Evolutionary conservation across 2,888 invertebrate genomes (phyloP), one percentile per base, ranked within the genome.

Genomic region (Adelognathus sp.): DNA sequence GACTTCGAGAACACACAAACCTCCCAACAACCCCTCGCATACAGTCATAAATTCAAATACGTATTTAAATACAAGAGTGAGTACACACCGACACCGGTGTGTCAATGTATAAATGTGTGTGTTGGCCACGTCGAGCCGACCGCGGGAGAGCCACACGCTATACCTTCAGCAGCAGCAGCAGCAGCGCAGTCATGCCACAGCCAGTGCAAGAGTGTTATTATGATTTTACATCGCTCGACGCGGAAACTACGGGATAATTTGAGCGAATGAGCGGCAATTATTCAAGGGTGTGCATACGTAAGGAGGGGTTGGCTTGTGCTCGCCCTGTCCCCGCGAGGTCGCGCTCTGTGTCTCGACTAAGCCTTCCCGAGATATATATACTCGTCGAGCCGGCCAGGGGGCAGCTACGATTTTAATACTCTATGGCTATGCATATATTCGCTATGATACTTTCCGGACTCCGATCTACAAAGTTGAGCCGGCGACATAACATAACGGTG

Each of bases 221-320:
- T 86, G 87, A 88, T 88, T 87, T 76, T 85, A 86, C 85, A 74
- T 85, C 81, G 82, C 78, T 77, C 84, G 83, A 85, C 85, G 86
- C 86, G 86, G 84, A 88, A 89, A 86, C 83, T 84, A 83, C 81
- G 80, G 86, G 84, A 88, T 89, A 89, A 89, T 89, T 89, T 87
- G 85, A 86, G 86, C 86, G 87, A 89, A 88, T 84, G 86, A 85
- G 86, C 85, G 82, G 87, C 86, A 88, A 89, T 89, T 89, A 89
- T 89, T 88, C 86, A 84, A 86, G 88, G 86, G 87, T 86, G 87
- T 88, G 87, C 88, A 88, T 89, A 88, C 81, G 82, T 86, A 86
- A 88, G 83, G 71, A 87, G n/a, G 87, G 87, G 87, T 85, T 84
- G 85, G 70, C 36, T 36, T 21, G 21, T 24, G 46, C n/a, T n/a